Percentiles rank a stretch among this genome's conserved stretches.
These are phyloP conservation scores for Baccha elongata DNA, from an alignment of 2,888 invertebrate genomes.

Conservation along the genomic window DNA sequence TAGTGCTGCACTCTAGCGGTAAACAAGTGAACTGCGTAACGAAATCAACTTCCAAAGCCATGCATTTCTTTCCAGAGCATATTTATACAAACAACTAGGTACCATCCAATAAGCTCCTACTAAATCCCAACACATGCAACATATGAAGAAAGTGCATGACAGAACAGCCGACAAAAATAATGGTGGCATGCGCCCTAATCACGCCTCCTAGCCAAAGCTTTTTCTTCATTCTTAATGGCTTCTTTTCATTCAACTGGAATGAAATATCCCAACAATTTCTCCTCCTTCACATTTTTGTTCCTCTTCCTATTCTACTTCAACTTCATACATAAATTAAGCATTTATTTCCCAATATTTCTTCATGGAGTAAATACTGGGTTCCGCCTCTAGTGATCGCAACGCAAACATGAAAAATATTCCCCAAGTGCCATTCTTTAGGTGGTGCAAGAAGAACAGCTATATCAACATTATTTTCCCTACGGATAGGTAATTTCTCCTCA, in stretches of 20 bases:
- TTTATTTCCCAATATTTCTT: conserved; percentile 61
- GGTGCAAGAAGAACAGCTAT: conserved; percentile 44
- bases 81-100: conserved; percentile 27
- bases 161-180: conserved; percentile 33
- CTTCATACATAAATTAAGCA: neutral
- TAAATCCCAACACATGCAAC: neutral
- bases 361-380: conserved; percentile 38
- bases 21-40: conserved; percentile 59
- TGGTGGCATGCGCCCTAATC: conserved; percentile 72
- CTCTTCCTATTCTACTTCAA: neutral
- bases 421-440: neutral
- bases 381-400: conserved; percentile 69
- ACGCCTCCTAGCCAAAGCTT: conserved; percentile 65
- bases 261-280: neutral
- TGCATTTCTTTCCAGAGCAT: conserved; percentile 42
- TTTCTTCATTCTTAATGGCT: neutral
- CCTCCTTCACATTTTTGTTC: neutral
- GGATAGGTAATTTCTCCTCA: conserved; percentile 42
- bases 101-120: conserved; percentile 49
- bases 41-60: conserved; percentile 31
- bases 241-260: conserved; percentile 10
- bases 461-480: neutral
- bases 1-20: conserved; percentile 72
- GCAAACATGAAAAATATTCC: conserved; percentile 48
- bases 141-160: conserved; percentile 28